These are phyloP conservation scores for Rhingia rostrata DNA, from an alignment of 2,888 invertebrate species.

Conservation along the genomic window DNA sequence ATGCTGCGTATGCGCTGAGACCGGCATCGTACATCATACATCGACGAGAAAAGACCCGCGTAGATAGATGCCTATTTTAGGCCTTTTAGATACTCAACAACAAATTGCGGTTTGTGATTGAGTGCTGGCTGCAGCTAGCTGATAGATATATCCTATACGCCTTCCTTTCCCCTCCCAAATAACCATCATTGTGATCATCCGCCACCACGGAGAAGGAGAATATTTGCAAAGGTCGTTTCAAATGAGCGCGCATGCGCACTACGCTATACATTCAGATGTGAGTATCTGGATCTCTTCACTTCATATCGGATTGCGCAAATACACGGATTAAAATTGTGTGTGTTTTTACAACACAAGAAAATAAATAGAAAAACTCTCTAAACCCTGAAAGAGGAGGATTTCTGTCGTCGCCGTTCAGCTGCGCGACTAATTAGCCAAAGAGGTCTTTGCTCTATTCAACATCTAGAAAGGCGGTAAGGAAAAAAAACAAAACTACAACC, in stretches of 20 bases:
- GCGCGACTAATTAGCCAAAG: slow-evolving; percentile 70
- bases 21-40: slow-evolving; percentile 43
- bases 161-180: slow-evolving; percentile 40
- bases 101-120: slow-evolving; percentile 72
- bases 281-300: slow-evolving; percentile 57
- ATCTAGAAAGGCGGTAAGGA: slow-evolving; percentile 30
- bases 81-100: slow-evolving; percentile 65
- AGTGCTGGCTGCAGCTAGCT: slow-evolving; percentile 45
- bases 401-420: slow-evolving; percentile 53
- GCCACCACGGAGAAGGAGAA: slow-evolving; percentile 60
- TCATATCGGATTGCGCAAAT: slow-evolving; percentile 55
- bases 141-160: slow-evolving; percentile 55
- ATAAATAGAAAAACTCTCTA: slow-evolving; percentile 65
- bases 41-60: slow-evolving; percentile 41
- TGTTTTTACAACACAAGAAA: not conserved
- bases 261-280: slow-evolving; percentile 39
- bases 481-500: slow-evolving; percentile 2
- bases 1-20: slow-evolving; percentile 21
- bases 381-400: slow-evolving; percentile 57
- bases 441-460: slow-evolving; percentile 65
- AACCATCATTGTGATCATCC: slow-evolving; percentile 26
- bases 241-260: slow-evolving; percentile 64
- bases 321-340: not conserved
- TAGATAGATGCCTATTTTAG: slow-evolving; percentile 66
- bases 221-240: slow-evolving; percentile 77